Evolutionary conservation across 2,113 vertebrate genomes (phyloP).

Genomic region (zebrafish (Danio rerio)): GRCz12tu NC_133183.1:18187501-18188000

Average conservation of each 20-base stretch:
- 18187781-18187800: constrained; percentile 28
- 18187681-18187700: constrained; percentile 64
- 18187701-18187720: constrained; percentile 55
- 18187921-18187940: background rate
- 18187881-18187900: background rate
- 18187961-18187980: background rate
- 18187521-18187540: background rate
- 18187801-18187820: constrained; percentile 29
- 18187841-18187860: background rate
- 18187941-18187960: background rate
- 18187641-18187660: constrained; percentile 65
- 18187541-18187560: background rate
- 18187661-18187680: constrained; percentile 64
- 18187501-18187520: background rate
- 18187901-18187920: constrained; percentile 1
- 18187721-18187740: constrained; percentile 42
- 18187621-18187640: constrained; percentile 60
- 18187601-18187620: constrained; percentile 20
- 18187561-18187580: constrained; percentile 7
- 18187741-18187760: background rate
- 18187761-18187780: background rate
- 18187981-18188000: background rate
- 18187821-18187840: constrained; percentile 1
- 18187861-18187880: background rate
- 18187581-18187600: background rate